Percentiles rank a stretch among this genome's conserved stretches.
Conservation (phyloP, 2,113 vertebrate genomes). For the Hipposideros armiger region DNA sequence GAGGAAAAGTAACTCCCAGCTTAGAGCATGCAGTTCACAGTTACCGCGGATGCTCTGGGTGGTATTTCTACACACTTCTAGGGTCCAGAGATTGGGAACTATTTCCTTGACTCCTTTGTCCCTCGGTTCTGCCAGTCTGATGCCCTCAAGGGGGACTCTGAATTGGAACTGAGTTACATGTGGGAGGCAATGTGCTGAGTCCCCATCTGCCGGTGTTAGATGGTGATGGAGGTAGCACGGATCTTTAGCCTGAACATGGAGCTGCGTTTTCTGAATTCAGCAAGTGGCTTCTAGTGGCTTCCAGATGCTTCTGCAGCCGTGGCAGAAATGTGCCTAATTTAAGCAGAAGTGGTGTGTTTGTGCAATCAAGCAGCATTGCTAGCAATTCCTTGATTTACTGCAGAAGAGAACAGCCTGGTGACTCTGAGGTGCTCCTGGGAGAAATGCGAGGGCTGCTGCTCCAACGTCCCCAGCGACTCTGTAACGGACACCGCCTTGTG, state of each 20-base stretch:
- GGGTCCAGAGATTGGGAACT: background rate
- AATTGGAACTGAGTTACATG: background rate
- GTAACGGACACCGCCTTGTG: background rate
- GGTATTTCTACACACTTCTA: background rate
- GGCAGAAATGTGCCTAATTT: background rate
- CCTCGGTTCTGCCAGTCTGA: background rate
- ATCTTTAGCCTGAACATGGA: background rate
- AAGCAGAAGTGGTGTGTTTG: background rate
- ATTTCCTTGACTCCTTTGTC: background rate
- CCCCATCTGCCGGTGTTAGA: background rate
- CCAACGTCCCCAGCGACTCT: background rate
- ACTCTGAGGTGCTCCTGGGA: background rate
- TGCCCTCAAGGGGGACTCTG: background rate
- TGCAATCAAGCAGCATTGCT: background rate
- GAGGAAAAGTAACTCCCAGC: background rate
- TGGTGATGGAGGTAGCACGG: fast-evolving
- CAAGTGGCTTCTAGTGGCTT: background rate
- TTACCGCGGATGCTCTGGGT: too few species aligned
- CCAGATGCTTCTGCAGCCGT: background rate
- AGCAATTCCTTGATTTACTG: background rate
- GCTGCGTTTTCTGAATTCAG: background rate
- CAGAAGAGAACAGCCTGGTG: background rate
- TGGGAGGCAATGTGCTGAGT: too few species aligned
- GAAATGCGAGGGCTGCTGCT: background rate
- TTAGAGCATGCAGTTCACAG: background rate